Percentiles rank a stretch among this genome's conserved stretches.
phyloP scores from a whole-genome alignment of 2,797 vertebrate genomes.

The Choloepus didactylus region DNA sequence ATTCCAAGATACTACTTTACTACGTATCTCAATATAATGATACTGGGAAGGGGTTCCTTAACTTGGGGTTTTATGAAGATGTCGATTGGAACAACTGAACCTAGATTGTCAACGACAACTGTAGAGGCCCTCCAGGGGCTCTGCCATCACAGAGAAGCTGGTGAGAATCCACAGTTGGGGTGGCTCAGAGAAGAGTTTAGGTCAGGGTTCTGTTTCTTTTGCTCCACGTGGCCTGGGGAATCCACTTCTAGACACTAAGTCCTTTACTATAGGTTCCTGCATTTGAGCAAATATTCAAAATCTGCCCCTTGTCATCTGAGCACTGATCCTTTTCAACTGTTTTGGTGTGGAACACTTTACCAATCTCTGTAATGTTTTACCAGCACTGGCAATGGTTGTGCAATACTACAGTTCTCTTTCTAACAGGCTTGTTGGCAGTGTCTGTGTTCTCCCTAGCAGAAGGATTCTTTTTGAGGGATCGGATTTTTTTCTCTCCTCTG shows the following conservation, averaged over 20 bases:
- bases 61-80: constrained; percentile 26
- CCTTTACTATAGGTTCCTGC: neutral
- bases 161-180: neutral
- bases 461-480: neutral
- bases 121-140: neutral
- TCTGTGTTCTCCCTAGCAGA: neutral
- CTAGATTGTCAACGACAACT: neutral
- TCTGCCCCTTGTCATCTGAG: neutral
- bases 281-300: neutral
- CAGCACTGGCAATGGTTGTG: neutral
- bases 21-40: neutral
- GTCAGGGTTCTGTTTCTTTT: constrained; percentile 9
- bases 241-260: neutral
- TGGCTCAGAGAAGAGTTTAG: neutral
- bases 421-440: neutral
- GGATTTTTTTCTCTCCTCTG: neutral
- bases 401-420: neutral
- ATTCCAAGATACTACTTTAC: neutral
- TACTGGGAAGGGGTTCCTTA: neutral
- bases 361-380: neutral
- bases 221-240: neutral
- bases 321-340: neutral
- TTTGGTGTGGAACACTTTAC: neutral
- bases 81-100: neutral
- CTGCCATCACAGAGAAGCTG: neutral